Conservation (phyloP, 2,113 vertebrate species). For the Dromiciops gliroides region DNA sequence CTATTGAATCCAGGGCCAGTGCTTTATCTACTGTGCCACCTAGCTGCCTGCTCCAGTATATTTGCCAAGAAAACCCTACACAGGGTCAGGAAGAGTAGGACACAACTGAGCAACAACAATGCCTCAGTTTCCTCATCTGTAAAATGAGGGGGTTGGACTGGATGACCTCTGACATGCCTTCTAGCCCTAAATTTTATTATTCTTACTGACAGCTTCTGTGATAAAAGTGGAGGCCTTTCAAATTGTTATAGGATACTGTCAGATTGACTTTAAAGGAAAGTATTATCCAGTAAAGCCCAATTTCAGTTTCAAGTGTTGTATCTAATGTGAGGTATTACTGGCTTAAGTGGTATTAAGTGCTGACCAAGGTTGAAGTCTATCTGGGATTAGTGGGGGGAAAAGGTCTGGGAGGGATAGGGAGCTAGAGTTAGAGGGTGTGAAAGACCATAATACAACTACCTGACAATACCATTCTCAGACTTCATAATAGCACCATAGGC, state of each 20-base stretch:
- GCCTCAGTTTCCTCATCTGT: background rate
- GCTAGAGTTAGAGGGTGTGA: background rate
- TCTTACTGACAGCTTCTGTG: background rate
- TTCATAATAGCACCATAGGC: background rate
- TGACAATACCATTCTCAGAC: background rate
- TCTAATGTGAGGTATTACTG: background rate
- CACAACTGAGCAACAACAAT: background rate
- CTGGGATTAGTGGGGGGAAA: background rate
- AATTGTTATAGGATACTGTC: conserved; percentile 1
- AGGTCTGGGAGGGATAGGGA: background rate
- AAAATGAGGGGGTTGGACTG: background rate
- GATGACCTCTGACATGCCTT: background rate
- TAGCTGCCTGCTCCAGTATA: background rate
- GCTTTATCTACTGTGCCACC: too few relatives aligned
- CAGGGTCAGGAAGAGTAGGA: background rate
- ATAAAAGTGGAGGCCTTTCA: conserved; percentile 14
- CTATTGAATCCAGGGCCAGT: too few relatives aligned
- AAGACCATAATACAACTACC: background rate
- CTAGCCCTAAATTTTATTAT: background rate
- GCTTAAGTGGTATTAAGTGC: background rate
- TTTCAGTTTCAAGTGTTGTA: background rate
- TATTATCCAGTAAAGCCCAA: conserved; percentile 2
- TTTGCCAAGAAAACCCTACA: background rate
- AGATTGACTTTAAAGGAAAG: background rate
- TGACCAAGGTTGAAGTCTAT: background rate